Evolutionary conservation across 1,140 invertebrate genomes (phyloP), one percentile per base, ranked within the genome.

Genomic region (Akabosia matsudoensis): DNA sequence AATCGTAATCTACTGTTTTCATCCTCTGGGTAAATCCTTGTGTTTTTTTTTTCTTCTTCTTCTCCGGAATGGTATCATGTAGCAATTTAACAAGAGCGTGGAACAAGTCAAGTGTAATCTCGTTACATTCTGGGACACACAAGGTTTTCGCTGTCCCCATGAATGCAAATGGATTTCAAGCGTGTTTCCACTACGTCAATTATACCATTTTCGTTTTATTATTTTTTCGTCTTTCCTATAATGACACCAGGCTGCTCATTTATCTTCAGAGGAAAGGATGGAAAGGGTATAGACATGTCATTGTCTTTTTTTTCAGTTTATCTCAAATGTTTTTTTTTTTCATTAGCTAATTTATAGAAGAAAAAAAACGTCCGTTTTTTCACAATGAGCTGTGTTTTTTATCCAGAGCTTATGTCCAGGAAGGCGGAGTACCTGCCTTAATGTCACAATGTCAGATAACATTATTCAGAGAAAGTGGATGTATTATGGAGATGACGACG

Each of bases 161-260:
- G 67, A 51, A 72, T 76, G 73, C 75, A 76, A 79, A 79, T 79
- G 75, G 78, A 72, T 79, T 79, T 79, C 74, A 67, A 76, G 73
- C 75, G 67, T 79, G 75, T 73, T 76, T 71, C 75, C 64, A 56
- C 54, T 73, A 72, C 45, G 28, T 72, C 54, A 30, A 67, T 56
- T 74, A 45, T 73, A 45, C 61, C 70, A 70, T 45, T 73, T 64
- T 73, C 16, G 26, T n/a, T 61, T 61, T 61, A 61, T 61, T 61
- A 61, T 61, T n/a, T 24, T 61, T 14, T 24, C 54, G n/a, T n/a
- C n/a, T n/a, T 18, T 45, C 18, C 37, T 18, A 45, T 10, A 67
- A 67, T 22, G 61, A 67, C 26, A 67, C 31, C 4, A n/a, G n/a
- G 61, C 28, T 67, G 61, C 31, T 67, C 61, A 67, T 67, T 67